Percentiles rank a stretch among this genome's conserved stretches.
phyloP scores from a whole-genome alignment of 2,797 vertebrate species.

The Danionella dracula region DNA sequence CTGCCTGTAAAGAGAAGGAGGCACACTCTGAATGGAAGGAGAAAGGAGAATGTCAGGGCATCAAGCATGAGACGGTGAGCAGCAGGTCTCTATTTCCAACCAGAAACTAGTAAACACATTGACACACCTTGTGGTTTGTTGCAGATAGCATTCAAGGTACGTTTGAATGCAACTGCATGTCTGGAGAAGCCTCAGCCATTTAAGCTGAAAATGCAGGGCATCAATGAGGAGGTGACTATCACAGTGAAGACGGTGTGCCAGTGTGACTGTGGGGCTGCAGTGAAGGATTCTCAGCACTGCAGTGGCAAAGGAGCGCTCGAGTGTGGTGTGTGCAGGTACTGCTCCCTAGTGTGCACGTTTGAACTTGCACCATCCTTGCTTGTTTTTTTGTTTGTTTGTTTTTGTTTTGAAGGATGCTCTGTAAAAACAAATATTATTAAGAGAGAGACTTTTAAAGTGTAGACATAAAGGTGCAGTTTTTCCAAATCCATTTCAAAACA shows the following conservation, averaged over 20 bases:
- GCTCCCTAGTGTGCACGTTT: background rate
- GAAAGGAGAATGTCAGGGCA: conserved; percentile 54
- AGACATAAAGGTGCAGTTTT: no score
- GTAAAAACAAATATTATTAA: no score
- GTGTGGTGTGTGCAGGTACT: conserved; percentile 71
- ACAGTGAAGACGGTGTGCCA: conserved; percentile 59
- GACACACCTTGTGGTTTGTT: background rate
- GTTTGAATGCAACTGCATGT: conserved; percentile 55
- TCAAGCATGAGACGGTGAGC: conserved; percentile 59
- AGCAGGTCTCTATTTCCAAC: background rate
- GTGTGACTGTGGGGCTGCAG: conserved; percentile 58
- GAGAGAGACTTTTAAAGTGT: no score
- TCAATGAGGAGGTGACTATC: conserved; percentile 64
- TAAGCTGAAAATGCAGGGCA: conserved; percentile 61
- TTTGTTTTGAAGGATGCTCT: no score
- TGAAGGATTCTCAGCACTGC: conserved; percentile 53
- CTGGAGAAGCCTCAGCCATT: conserved; percentile 50
- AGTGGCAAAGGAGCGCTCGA: conserved; percentile 55
- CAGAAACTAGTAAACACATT: background rate
- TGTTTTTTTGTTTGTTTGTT: no score
- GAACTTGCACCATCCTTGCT: background rate
- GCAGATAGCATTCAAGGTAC: conserved; percentile 68
- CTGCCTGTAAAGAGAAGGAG: conserved; percentile 51
- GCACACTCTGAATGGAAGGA: conserved; percentile 23
- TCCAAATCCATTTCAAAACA: no score